Conservation (phyloP, 2,888 invertebrate species). For the Pharmacophagus antenor region DNA sequence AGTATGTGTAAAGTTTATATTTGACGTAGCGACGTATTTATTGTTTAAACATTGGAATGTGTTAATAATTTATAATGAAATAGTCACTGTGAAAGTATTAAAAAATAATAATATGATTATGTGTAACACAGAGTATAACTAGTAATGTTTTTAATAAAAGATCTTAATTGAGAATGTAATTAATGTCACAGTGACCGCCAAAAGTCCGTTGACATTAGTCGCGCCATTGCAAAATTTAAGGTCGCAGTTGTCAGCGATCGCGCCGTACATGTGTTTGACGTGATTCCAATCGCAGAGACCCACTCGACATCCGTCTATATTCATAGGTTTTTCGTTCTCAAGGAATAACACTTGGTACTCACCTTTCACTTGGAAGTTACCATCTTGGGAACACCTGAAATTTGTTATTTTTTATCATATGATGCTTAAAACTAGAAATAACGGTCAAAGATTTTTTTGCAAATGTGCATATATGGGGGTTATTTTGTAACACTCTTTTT, state of each 20-base stretch:
- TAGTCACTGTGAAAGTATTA: not conserved
- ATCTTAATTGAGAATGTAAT: conserved; percentile 27
- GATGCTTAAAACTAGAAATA: too few species aligned
- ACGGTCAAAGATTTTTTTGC: too few species aligned
- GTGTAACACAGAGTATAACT: not conserved
- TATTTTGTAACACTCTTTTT: too few species aligned
- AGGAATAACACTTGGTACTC: conserved; percentile 82
- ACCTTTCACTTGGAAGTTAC: conserved; percentile 65
- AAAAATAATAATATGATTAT: not conserved
- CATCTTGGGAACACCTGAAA: conserved; percentile 78
- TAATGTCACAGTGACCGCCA: conserved; percentile 33
- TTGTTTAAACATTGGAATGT: not conserved
- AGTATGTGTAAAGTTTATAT: not conserved
- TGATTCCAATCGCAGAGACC: conserved; percentile 89
- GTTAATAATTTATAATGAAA: not conserved
- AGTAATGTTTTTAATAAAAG: not conserved
- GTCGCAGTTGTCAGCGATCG: conserved; percentile 79
- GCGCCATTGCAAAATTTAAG: conserved; percentile 77
- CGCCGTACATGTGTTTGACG: conserved; percentile 81
- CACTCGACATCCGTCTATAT: conserved; percentile 85
- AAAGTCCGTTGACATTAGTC: conserved; percentile 33
- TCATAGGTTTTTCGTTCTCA: conserved; percentile 85
- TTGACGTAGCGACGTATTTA: not conserved
- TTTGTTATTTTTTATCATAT: not conserved
- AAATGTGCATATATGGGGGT: too few species aligned